Evolutionary conservation across 2,113 vertebrate species (phyloP).

Genomic region (Recurvirostra avosetta): DNA sequence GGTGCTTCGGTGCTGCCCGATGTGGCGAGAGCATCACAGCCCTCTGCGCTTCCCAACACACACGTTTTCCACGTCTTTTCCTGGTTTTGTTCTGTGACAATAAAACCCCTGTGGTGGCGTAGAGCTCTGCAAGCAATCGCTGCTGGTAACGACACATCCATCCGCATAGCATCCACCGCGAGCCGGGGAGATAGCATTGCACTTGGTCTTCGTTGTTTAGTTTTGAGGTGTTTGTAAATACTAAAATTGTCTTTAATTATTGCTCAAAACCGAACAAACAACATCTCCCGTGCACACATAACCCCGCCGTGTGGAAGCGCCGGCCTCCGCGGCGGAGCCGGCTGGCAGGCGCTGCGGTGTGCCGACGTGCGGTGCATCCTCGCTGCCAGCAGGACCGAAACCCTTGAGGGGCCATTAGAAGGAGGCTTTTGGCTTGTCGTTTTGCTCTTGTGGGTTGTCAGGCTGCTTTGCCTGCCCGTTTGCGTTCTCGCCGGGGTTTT

Average conservation of each 20-base stretch:
- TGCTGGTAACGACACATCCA: background rate
- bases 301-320: rapidly evolving
- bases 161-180: rapidly evolving
- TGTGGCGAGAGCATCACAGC: rapidly evolving
- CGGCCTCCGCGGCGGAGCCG: background rate
- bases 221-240: background rate
- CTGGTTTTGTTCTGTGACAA: background rate
- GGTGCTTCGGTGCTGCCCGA: rapidly evolving
- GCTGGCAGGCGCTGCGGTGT: background rate
- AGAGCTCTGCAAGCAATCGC: background rate
- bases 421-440: background rate
- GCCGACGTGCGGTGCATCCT: rapidly evolving
- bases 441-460: background rate
- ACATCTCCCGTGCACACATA: background rate
- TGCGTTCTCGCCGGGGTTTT: rapidly evolving
- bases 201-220: rapidly evolving
- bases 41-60: background rate
- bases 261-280: background rate
- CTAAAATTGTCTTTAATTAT: background rate
- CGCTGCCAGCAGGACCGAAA: background rate
- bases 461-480: background rate
- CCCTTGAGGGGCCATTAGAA: background rate
- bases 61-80: rapidly evolving
- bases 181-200: rapidly evolving
- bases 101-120: rapidly evolving